A percentile compares a stretch with the other conserved stretches of the same genome.
phyloP scores from a whole-genome alignment of 2,888 invertebrate genomes.

The Clusia tigrina region DNA sequence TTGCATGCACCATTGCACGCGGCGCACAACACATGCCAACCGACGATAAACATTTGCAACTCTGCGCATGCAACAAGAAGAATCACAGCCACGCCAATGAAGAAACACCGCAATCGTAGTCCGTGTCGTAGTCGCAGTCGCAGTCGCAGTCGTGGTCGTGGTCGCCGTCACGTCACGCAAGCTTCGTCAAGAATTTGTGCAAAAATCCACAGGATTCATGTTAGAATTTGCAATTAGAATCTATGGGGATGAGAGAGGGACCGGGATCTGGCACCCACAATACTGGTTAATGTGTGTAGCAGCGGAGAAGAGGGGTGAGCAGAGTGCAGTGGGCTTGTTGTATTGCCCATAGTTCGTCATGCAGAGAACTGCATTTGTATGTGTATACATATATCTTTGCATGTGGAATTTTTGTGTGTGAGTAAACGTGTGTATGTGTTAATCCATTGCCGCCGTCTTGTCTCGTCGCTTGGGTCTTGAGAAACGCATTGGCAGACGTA shows the following conservation, averaged over 20 bases:
- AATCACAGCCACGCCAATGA: background rate
- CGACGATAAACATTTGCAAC: background rate
- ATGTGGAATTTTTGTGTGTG: too few relatives aligned
- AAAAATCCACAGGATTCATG: background rate
- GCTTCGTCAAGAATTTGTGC: background rate
- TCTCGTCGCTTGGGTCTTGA: background rate
- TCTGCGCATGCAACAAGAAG: background rate
- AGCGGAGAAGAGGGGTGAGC: too few relatives aligned
- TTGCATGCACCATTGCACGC: conserved; percentile 4
- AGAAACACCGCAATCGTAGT: too few relatives aligned
- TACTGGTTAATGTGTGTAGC: too few relatives aligned
- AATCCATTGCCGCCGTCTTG: background rate
- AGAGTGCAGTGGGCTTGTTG: too few relatives aligned
- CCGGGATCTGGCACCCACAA: background rate
- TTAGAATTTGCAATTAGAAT: conserved; percentile 4
- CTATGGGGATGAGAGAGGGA: background rate
- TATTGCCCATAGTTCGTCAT: too few relatives aligned
- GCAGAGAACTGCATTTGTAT: too few relatives aligned
- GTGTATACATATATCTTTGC: too few relatives aligned
- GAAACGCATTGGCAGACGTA: background rate
- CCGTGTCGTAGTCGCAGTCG: background rate
- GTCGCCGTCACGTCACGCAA: background rate
- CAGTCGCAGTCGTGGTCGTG: background rate
- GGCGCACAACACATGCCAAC: background rate
- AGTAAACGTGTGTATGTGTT: background rate